Evolutionary conservation across 2,113 vertebrate genomes (phyloP), one percentile per base, ranked within the genome.

Genomic region (Garra rufa): DNA sequence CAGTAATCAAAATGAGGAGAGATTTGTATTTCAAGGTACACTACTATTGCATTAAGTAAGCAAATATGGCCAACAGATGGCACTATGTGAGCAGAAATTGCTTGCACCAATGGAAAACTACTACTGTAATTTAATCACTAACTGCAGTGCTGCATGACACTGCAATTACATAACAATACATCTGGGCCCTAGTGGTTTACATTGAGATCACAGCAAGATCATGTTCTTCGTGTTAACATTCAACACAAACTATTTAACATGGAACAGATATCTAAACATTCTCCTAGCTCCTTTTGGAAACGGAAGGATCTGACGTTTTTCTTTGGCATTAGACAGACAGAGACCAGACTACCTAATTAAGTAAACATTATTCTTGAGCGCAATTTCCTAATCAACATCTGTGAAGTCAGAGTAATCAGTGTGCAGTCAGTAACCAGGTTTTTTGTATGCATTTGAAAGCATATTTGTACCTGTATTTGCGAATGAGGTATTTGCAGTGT

Each of bases 401-500:
- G 24, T 21, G 77, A 19, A 41, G 38, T 79, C 34, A 21, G 57
- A 44, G 43, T 24, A 63, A 63, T 21, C n/a, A 26, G 21, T 44
- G 70, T 26, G 70, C 10, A 26, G n/a, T n/a, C n/a, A n/a, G n/a
- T n/a, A n/a, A n/a, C 41, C 21, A 15, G 13, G 13, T 26, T 21
- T 14, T 41, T 65, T 65, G 61, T 7, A 63, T 6, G 28, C 15
- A 0, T 3, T 30, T 21, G 9, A 15, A 24, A 7, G 41, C 8
- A 44, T 44, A 2, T 46, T 44, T 11, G 80, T 83, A 84, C 83
- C 85, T 82, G 76, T 84, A 85, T 69, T 83, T 85, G 44, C 84
- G 82, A 91, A 99, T 98, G 89, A 99, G 97, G 92, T 99, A 99
- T 96, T 96, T 97, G 95, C 98, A 99, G 89, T 99, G 98, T 84